Evolutionary conservation across 2,797 vertebrate species (phyloP).

Genomic region (Nasua narica): DNA sequence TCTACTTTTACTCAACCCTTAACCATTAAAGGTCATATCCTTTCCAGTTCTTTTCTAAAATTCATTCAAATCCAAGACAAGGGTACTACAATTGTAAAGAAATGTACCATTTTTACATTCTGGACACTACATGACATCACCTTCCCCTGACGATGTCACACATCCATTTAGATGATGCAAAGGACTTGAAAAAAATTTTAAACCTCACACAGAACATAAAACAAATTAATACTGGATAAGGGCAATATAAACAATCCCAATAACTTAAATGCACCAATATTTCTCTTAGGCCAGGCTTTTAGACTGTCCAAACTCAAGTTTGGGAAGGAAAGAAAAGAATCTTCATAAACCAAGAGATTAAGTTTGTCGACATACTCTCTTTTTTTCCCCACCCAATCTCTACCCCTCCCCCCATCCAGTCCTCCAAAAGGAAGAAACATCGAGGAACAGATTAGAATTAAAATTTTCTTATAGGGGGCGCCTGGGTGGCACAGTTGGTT

Average conservation of each 20-base stretch:
- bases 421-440: background rate
- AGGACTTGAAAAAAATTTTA: background rate
- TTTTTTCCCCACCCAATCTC: background rate
- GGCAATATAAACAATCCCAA: background rate
- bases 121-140: background rate
- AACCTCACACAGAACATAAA: background rate
- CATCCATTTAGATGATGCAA: background rate
- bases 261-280: background rate
- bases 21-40: background rate
- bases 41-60: background rate
- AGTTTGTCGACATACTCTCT: background rate
- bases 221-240: background rate
- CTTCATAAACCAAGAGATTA: background rate
- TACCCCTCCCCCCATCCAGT: rapidly evolving
- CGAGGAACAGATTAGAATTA: background rate
- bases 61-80: background rate
- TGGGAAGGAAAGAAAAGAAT: background rate
- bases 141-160: background rate
- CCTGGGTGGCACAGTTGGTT: no score
- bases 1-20: background rate
- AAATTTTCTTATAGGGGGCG: background rate
- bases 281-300: background rate
- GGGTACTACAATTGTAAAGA: background rate
- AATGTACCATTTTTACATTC: background rate
- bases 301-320: background rate